Percentiles rank a stretch among this genome's conserved stretches.
These are phyloP conservation scores for Pomacea canaliculata DNA, from an alignment of 2,888 invertebrate genomes.

Conservation along the genomic window DNA sequence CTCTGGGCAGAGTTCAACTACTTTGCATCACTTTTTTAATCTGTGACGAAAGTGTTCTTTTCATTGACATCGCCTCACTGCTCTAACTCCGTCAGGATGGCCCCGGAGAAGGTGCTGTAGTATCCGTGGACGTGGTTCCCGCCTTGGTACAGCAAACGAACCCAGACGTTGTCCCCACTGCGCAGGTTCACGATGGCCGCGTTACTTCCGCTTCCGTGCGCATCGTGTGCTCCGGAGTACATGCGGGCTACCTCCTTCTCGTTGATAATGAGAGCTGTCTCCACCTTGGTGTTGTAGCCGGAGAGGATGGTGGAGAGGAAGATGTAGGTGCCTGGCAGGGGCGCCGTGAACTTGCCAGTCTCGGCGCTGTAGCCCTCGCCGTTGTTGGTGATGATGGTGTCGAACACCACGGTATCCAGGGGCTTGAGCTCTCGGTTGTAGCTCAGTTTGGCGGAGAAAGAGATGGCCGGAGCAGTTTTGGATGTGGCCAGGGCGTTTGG, in stretches of 20 bases:
- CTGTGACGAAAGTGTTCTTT: too few relatives aligned
- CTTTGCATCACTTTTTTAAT: too few relatives aligned
- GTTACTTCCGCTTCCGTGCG: conserved; percentile 45
- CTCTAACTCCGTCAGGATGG: conserved; percentile 32
- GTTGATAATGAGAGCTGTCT: conserved; percentile 41
- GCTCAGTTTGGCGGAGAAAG: conserved; percentile 40
- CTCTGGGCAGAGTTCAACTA: too few relatives aligned
- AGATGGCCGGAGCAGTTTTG: conserved; percentile 26
- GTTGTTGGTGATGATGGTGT: conserved; percentile 39
- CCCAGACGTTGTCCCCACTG: conserved; percentile 40
- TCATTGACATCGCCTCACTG: not conserved
- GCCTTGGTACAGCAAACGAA: conserved; percentile 39
- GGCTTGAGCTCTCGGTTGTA: conserved; percentile 42
- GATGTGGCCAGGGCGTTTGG: conserved; percentile 20
- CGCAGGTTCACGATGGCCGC: conserved; percentile 36
- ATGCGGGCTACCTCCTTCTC: conserved; percentile 44
- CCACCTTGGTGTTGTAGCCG: conserved; percentile 43
- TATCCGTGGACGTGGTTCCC: conserved; percentile 44
- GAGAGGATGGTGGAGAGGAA: conserved; percentile 41
- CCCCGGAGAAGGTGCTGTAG: conserved; percentile 43
- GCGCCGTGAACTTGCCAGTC: conserved; percentile 41
- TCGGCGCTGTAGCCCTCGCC: conserved; percentile 38
- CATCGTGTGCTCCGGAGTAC: conserved; percentile 44
- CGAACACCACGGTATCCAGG: conserved; percentile 40
- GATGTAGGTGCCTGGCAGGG: conserved; percentile 37